A percentile compares a stretch with the other conserved stretches of the same genome.
These are phyloP conservation scores for Hydrocynus forskahlii DNA, from an alignment of 2,797 vertebrate species.

Conservation along the genomic window DNA sequence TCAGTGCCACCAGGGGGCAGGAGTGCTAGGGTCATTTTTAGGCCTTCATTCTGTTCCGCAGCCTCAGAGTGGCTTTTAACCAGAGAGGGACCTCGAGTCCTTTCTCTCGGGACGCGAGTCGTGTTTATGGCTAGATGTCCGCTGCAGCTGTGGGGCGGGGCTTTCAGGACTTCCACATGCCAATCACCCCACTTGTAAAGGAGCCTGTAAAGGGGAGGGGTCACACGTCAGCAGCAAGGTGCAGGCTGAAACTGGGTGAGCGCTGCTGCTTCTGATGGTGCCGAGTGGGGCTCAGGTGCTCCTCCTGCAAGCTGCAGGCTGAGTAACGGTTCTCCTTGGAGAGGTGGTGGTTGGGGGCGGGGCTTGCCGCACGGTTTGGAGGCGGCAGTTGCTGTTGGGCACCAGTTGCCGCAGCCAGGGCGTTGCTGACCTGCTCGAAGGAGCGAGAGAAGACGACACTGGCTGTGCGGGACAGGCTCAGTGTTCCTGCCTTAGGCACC, in stretches of 20 bases:
- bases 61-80: slow-evolving; percentile 6
- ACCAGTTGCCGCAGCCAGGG: slow-evolving; percentile 65
- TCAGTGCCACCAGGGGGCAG: slow-evolving; percentile 55
- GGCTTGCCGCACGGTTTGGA: slow-evolving; percentile 64
- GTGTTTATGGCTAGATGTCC: background rate
- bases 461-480: slow-evolving; percentile 90
- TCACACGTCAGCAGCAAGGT: slow-evolving; percentile 86
- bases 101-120: background rate
- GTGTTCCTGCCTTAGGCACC: slow-evolving; percentile 91
- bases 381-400: slow-evolving; percentile 69
- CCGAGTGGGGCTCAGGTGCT: slow-evolving; percentile 79
- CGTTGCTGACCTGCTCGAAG: slow-evolving; percentile 91
- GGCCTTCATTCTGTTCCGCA: slow-evolving; percentile 10
- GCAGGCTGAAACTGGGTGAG: slow-evolving; percentile 93
- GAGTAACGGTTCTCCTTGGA: slow-evolving; percentile 86
- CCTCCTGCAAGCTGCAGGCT: slow-evolving; percentile 92
- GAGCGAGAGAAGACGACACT: slow-evolving; percentile 95
- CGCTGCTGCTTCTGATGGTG: slow-evolving; percentile 80
- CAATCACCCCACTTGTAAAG: background rate
- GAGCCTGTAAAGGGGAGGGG: slow-evolving; percentile 65
- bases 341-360: slow-evolving; percentile 68
- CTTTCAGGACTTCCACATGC: slow-evolving; percentile 16
- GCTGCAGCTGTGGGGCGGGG: slow-evolving; percentile 12
- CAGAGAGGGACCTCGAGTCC: background rate
- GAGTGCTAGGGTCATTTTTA: slow-evolving; percentile 28